phyloP scores from a whole-genome alignment of 2,113 vertebrate species.

The Pteronura brasiliensis region DNA sequence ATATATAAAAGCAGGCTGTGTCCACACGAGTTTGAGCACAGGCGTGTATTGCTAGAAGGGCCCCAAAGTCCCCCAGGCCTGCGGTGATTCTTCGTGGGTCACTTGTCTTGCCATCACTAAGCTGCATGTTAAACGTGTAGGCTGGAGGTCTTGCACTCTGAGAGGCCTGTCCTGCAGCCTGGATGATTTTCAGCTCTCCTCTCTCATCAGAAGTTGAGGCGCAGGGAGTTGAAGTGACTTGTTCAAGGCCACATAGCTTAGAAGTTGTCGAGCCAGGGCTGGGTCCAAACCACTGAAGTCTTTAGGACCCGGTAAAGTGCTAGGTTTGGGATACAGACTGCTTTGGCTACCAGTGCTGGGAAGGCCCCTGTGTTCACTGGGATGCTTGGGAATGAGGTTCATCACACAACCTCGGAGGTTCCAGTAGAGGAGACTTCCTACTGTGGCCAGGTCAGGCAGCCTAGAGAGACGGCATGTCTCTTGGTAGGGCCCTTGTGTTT shows the following conservation, averaged over 20 bases:
- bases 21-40: background rate
- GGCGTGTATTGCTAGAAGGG: background rate
- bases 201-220: background rate
- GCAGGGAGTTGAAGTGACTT: background rate
- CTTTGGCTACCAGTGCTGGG: background rate
- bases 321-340: background rate
- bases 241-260: background rate
- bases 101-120: background rate
- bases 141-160: background rate
- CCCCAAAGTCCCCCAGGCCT: background rate
- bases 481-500: background rate
- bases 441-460: accelerated
- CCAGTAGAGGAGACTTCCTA: background rate
- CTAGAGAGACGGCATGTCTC: background rate
- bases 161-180: background rate
- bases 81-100: background rate
- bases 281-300: background rate
- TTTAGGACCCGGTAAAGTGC: background rate
- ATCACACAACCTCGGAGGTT: background rate
- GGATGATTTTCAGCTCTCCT: background rate
- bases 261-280: background rate
- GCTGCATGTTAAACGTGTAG: background rate
- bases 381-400: background rate
- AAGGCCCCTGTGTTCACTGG: background rate
- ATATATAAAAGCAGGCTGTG: background rate